Base-by-base conservation (phyloP, 2,888 invertebrate genomes). In the Melieria crassipennis region DNA sequence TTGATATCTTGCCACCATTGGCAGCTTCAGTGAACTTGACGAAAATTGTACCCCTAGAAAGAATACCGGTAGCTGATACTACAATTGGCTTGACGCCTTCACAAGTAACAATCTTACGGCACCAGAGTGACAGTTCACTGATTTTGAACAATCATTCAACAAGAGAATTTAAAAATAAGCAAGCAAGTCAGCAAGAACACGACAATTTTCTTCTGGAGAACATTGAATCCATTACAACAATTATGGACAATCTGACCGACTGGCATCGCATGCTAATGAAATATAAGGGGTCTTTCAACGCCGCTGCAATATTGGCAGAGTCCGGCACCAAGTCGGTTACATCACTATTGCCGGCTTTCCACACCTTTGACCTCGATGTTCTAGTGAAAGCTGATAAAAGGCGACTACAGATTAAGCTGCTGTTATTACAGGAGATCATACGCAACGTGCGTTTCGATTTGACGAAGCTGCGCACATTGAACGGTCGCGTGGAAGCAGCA, bases 351-450 rank as follows among this genome's bases (percentile, higher is more conserved):
- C 13, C 47, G 48, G 46, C 64, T 13, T 10, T 42, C 45, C 67
- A 61, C 56, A 58, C 66, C 7, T 77, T 70, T 62, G 73, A 76
- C 50, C 70, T 71, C 2, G 50, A 65, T 7, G 50, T 75, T 0
- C 67, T 78, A 7, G 10, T 75, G 7, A 52, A 75, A 16, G 71
- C 73, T 30, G 50, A 73, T 11, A 48, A 52, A n/a, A 30, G 65
- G n/a, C 77, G 78, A 57, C 63, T 78, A 3, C 55, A 65, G 0
- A 58, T 83, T 0, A 73, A 79, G 11, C 73, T 79, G 46, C 70
- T 62, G 4, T 43, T 84, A 4, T n/a, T 83, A 0, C 74, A 74
- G 4, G 79, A 78, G 6, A 75, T 84, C 0, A 73, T 83, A 13
- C 58, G 75, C 48, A 69, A 63, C 50, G 69, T 10, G n/a, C 57